Percentiles rank a stretch among this genome's conserved stretches.
phyloP scores from a whole-genome alignment of 2,888 invertebrate species.

The Masnerella sp. region DNA sequence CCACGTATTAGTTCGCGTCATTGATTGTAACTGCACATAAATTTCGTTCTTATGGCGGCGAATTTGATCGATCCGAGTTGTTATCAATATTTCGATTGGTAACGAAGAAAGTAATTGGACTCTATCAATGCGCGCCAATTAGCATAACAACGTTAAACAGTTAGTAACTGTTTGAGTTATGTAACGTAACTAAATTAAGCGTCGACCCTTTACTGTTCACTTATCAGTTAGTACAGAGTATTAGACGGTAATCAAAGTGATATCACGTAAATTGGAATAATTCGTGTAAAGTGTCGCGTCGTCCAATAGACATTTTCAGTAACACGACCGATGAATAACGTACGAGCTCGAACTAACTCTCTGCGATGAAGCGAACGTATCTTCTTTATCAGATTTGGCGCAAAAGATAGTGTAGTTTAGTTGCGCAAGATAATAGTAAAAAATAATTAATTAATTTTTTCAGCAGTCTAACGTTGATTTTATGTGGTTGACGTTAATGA shows the following conservation, averaged over 20 bases:
- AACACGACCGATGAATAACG: constrained; percentile 13
- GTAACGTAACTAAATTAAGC: constrained; percentile 31
- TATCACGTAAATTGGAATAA: constrained; percentile 26
- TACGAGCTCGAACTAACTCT: neutral
- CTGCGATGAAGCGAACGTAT: no score
- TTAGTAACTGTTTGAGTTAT: constrained; percentile 20
- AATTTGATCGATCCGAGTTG: constrained; percentile 3
- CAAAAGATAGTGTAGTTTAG: no score
- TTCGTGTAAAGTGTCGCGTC: constrained; percentile 34
- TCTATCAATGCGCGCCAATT: constrained; percentile 18
- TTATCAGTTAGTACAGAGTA: constrained; percentile 37
- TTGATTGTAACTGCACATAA: no score
- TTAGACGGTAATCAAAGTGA: constrained; percentile 40
- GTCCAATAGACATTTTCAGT: constrained; percentile 9
- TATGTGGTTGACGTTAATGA: no score
- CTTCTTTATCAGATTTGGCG: no score
- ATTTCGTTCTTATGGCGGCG: neutral
- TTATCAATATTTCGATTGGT: constrained; percentile 7
- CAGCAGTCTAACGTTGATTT: no score
- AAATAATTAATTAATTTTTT: no score
- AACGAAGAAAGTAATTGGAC: constrained; percentile 10
- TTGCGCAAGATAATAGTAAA: no score
- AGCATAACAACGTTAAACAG: constrained; percentile 34
- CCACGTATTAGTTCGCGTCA: no score
- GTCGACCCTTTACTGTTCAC: constrained; percentile 27